Conservation (phyloP, 1,140 invertebrate genomes). For the Steinernema khuongi region DNA sequence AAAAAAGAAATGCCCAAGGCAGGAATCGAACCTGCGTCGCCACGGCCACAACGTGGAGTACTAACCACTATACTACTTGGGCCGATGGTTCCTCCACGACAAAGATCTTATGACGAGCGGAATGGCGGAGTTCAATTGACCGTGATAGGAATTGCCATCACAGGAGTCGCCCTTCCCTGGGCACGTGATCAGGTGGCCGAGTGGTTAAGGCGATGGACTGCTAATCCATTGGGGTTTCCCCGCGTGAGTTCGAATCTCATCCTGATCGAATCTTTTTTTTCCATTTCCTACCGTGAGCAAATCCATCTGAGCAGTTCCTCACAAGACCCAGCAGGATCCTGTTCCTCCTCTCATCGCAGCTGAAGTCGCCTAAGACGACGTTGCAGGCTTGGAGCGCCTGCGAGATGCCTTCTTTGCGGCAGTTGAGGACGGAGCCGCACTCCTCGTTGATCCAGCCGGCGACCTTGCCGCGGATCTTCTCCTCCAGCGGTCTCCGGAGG, state of each 20-base stretch:
- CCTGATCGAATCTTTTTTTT: background rate
- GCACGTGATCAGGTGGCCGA: constrained; percentile 52
- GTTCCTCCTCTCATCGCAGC: background rate
- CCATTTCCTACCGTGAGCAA: background rate
- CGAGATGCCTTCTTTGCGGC: background rate
- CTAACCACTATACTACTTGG: constrained; percentile 46
- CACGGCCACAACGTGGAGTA: constrained; percentile 47
- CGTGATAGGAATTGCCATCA: too few species aligned
- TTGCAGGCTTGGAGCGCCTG: background rate
- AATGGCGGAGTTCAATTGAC: too few species aligned
- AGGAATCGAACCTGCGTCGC: constrained; percentile 45
- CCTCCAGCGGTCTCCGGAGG: background rate
- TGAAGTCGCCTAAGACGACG: background rate
- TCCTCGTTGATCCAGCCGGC: background rate
- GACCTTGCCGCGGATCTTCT: background rate
- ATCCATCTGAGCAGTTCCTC: background rate
- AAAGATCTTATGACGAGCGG: too few species aligned
- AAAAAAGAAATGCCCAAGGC: constrained; percentile 16
- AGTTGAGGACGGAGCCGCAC: background rate
- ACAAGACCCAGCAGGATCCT: background rate
- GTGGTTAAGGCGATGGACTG: constrained; percentile 57
- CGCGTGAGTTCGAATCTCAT: constrained; percentile 55
- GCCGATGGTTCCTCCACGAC: too few species aligned
- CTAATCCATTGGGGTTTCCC: constrained; percentile 56
- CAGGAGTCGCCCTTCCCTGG: too few species aligned